Evolutionary conservation across 2,113 vertebrate genomes (phyloP).

Genomic region (Sminthopsis crassicaudata): DNA sequence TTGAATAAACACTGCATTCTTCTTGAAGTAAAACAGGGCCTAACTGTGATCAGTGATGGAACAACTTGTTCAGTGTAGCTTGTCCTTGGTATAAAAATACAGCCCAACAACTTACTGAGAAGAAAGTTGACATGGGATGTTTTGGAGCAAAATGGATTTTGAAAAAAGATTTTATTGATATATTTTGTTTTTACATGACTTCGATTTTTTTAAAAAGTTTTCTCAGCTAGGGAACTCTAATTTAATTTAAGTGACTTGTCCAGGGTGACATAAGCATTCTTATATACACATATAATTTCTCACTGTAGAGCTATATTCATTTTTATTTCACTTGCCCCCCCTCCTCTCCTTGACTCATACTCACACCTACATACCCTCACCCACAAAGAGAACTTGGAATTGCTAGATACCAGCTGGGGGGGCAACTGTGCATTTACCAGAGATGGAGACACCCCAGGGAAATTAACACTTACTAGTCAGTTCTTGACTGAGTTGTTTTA

Average conservation of each 20-base stretch:
- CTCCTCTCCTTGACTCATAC: too few species aligned
- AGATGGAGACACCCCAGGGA: background rate
- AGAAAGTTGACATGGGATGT: background rate
- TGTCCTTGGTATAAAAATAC: background rate
- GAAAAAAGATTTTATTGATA: background rate
- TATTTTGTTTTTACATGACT: background rate
- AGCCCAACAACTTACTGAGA: background rate
- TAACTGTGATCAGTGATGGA: background rate
- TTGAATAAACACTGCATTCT: conserved; percentile 13
- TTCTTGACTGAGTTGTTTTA: background rate
- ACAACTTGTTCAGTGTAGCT: background rate
- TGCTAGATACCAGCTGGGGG: background rate
- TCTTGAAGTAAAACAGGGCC: conserved; percentile 9
- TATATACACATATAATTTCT: background rate
- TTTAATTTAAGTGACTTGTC: background rate
- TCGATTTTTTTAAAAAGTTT: background rate
- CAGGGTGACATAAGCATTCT: background rate
- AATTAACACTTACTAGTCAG: background rate
- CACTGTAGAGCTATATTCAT: background rate
- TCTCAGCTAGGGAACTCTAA: background rate
- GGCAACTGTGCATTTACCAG: background rate
- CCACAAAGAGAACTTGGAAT: background rate
- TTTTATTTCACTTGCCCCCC: background rate
- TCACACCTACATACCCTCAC: too few species aligned
- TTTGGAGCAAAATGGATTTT: background rate